These are phyloP conservation scores for Peromyscus polionotus DNA, from an alignment of 2,113 vertebrate genomes.

Conservation along the genomic window DNA sequence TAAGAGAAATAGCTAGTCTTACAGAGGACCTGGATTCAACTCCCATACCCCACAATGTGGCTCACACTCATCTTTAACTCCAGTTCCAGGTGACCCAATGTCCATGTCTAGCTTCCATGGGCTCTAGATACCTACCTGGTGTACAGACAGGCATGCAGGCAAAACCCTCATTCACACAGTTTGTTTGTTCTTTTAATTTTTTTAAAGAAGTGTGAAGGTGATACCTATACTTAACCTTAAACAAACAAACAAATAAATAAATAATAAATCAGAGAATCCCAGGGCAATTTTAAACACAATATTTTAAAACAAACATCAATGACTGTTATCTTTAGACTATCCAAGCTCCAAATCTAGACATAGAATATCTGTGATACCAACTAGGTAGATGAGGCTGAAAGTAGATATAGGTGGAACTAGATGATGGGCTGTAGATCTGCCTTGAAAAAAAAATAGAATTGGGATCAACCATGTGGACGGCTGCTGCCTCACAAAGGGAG, in stretches of 20 bases:
- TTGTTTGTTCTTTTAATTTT: not conserved
- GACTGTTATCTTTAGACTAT: not conserved
- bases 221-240: not conserved
- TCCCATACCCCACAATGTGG: not conserved
- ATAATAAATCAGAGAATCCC: not conserved
- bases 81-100: not conserved
- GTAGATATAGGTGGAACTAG: rapidly evolving
- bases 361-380: not conserved
- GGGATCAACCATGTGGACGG: not conserved
- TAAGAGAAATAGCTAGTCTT: not conserved
- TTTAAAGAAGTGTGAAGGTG: not conserved
- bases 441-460: not conserved
- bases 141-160: not conserved
- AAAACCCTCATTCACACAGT: not conserved
- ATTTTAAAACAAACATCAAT: not conserved
- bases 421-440: not conserved
- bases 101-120: not conserved
- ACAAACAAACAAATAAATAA: not conserved
- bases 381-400: not conserved
- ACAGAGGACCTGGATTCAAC: not conserved
- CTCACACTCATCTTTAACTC: not conserved
- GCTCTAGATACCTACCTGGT: not conserved
- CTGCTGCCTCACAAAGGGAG: not conserved
- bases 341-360: not conserved
- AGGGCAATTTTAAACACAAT: not conserved